Conservation (phyloP, 2,888 invertebrate genomes). For the Yponomeuta sedellus region DNA sequence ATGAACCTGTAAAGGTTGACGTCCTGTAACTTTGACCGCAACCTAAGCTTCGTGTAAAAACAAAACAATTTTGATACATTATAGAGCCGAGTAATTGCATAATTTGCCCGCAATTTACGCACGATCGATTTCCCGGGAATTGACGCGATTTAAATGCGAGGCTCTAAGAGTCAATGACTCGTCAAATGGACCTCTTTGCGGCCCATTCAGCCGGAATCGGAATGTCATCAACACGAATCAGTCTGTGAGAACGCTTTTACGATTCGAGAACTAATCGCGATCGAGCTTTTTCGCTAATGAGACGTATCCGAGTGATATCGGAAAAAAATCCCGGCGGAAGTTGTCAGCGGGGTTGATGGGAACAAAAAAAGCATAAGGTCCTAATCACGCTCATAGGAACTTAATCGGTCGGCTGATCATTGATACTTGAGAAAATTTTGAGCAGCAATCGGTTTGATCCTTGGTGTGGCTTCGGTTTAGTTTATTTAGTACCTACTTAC, state of each 20-base stretch:
- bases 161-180: conserved; percentile 10
- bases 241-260: conserved; percentile 20
- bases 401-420: not conserved
- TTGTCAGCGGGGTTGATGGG: conserved; percentile 33
- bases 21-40: not conserved
- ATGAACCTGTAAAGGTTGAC: no score
- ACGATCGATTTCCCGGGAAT: conserved; percentile 9
- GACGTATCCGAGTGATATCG: conserved; percentile 58
- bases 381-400: not conserved
- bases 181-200: conserved; percentile 2
- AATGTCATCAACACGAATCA: conserved; percentile 12
- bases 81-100: conserved; percentile 8
- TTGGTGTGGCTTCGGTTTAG: not conserved
- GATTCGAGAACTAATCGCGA: conserved; percentile 45
- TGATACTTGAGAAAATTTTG: not conserved
- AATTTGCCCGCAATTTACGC: conserved; percentile 5
- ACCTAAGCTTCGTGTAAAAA: not conserved
- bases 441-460: not conserved
- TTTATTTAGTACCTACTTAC: not conserved
- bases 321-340: conserved; percentile 70
- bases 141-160: not conserved
- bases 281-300: conserved; percentile 62
- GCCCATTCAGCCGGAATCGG: conserved; percentile 6
- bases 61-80: not conserved
- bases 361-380: conserved; percentile 38